Evolutionary conservation across 1,140 invertebrate species (phyloP).

Genomic region (Conus betulinus): DNA sequence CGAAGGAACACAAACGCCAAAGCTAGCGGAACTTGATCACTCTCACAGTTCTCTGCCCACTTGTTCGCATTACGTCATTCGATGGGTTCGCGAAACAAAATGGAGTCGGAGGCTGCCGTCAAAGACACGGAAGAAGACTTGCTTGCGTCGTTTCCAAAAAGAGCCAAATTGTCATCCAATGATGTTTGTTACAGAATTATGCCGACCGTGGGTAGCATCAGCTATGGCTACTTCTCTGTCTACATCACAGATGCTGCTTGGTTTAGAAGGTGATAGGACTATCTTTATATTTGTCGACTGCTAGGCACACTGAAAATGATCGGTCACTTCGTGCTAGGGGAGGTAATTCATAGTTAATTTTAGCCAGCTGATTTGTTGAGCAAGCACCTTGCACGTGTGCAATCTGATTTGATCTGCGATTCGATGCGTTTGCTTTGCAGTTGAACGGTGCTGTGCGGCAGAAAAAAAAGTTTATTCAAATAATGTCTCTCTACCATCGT

Average conservation of each 20-base stretch:
- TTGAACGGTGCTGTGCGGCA: too few species aligned
- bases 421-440: too few species aligned
- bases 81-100: not conserved
- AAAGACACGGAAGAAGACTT: not conserved
- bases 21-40: not conserved
- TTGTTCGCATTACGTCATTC: not conserved
- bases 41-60: not conserved
- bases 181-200: slow-evolving; percentile 49
- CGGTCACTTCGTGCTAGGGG: not conserved
- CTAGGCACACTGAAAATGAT: not conserved
- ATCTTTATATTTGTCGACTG: slow-evolving; percentile 3
- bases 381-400: too few species aligned
- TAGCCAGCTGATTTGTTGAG: too few species aligned
- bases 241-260: slow-evolving; percentile 64
- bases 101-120: not conserved
- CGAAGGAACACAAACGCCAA: not conserved
- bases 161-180: slow-evolving; percentile 25
- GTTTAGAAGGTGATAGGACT: slow-evolving; percentile 55
- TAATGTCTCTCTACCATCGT: too few species aligned
- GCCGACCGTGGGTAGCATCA: slow-evolving; percentile 58
- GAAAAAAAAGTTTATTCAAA: too few species aligned
- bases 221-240: slow-evolving; percentile 66
- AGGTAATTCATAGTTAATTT: not conserved
- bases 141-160: not conserved
- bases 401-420: too few species aligned